Evolutionary conservation across 2,113 vertebrate genomes (phyloP).

Genomic region (Craseonycteris thonglongyai): DNA sequence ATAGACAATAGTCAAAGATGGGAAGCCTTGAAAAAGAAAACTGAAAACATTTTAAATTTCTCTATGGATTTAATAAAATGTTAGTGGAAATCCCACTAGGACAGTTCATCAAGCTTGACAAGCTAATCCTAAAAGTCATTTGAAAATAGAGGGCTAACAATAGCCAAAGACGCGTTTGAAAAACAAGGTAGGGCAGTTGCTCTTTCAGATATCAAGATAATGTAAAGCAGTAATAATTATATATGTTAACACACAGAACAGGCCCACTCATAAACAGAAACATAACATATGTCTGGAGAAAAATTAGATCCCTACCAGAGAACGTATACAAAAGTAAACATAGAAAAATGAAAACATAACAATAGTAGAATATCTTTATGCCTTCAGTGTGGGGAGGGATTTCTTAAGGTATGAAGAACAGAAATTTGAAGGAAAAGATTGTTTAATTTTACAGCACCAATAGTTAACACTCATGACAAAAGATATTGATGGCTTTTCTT

Average conservation of each 20-base stretch:
- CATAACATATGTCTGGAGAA: background rate
- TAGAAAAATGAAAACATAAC: background rate
- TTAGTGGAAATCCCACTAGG: background rate
- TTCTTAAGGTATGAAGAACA: background rate
- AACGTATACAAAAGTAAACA: background rate
- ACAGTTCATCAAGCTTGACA: background rate
- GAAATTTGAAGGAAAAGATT: background rate
- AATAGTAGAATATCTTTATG: background rate
- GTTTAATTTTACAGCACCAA: background rate
- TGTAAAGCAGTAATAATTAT: background rate
- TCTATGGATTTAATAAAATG: slow-evolving; percentile 13
- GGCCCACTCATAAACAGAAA: background rate
- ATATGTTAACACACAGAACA: background rate
- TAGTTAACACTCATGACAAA: background rate
- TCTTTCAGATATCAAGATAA: background rate
- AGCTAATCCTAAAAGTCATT: background rate
- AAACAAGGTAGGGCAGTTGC: background rate
- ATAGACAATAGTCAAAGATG: background rate
- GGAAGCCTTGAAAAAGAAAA: background rate
- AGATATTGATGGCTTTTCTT: background rate
- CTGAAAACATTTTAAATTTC: background rate
- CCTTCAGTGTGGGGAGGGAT: background rate
- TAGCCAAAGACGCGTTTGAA: background rate
- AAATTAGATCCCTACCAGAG: background rate
- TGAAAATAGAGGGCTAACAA: background rate